phyloP scores from a whole-genome alignment of 2,797 vertebrate genomes.

The Cyclopterus lumpus region DNA sequence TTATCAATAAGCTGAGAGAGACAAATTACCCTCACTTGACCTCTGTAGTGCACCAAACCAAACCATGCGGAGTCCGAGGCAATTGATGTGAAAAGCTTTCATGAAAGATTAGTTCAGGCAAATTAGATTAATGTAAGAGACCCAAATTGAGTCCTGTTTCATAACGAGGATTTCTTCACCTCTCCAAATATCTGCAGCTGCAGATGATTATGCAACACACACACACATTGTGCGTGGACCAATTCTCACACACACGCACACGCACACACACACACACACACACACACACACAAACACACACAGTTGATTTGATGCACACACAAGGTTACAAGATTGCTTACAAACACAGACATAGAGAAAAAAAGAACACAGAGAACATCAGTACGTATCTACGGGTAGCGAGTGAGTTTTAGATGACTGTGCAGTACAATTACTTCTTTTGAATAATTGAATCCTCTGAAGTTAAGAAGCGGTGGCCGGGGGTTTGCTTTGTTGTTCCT shows the following conservation, averaged over 20 bases:
- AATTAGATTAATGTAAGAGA: slow-evolving; percentile 49
- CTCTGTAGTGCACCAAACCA: neutral
- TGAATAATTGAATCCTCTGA: slow-evolving; percentile 66
- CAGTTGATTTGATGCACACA: slow-evolving; percentile 7
- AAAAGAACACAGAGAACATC: slow-evolving; percentile 20
- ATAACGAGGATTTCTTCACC: slow-evolving; percentile 53
- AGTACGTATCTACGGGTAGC: slow-evolving; percentile 12
- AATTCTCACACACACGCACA: slow-evolving; percentile 1
- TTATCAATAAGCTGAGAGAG: neutral
- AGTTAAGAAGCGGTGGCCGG: slow-evolving; percentile 51
- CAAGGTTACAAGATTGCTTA: slow-evolving; percentile 7
- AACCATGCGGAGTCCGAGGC: neutral
- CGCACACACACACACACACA: slow-evolving; percentile 9
- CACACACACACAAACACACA: slow-evolving; percentile 12
- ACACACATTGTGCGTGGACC: neutral
- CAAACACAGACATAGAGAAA: slow-evolving; percentile 7
- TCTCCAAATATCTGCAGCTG: slow-evolving; percentile 59
- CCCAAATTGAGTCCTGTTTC: slow-evolving; percentile 57
- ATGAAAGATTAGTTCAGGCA: slow-evolving; percentile 57
- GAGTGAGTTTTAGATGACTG: slow-evolving; percentile 42
- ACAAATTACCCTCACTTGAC: slow-evolving; percentile 25
- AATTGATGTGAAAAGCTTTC: slow-evolving; percentile 23
- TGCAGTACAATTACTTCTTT: slow-evolving; percentile 56
- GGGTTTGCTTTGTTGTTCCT: slow-evolving; percentile 63
- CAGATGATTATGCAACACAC: slow-evolving; percentile 64